phyloP scores from a whole-genome alignment of 1,140 invertebrate genomes.

The Drepana arcuata region DNA sequence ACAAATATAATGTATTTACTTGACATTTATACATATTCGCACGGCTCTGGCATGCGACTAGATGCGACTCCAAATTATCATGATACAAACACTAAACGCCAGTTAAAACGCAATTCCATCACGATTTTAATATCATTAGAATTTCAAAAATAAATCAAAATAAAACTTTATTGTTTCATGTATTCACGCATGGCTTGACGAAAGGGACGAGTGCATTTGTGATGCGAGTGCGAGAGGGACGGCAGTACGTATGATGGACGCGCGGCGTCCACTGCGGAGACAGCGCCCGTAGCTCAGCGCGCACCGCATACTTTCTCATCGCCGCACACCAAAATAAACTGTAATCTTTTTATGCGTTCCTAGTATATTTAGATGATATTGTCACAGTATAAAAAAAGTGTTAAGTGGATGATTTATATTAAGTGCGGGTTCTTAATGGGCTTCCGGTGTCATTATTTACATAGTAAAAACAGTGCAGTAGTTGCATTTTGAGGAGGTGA shows the following conservation, averaged over 20 bases:
- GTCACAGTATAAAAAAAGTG: slow-evolving; percentile 55
- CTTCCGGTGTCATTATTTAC: slow-evolving; percentile 60
- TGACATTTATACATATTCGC: too few species aligned
- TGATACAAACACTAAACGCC: slow-evolving; percentile 21
- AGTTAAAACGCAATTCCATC: slow-evolving; percentile 22
- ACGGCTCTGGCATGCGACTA: too few species aligned
- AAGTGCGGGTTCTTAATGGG: slow-evolving; percentile 46
- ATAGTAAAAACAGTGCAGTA: slow-evolving; percentile 24
- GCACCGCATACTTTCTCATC: slow-evolving; percentile 59
- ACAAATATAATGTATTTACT: too few species aligned
- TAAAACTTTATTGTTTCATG: slow-evolving; percentile 54
- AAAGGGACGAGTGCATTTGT: slow-evolving; percentile 16
- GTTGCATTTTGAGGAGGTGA: slow-evolving; percentile 18
- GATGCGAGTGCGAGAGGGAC: slow-evolving; percentile 28
- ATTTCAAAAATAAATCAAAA: slow-evolving; percentile 46
- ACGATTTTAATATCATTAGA: slow-evolving; percentile 40
- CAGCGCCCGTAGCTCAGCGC: slow-evolving; percentile 47
- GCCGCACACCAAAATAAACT: slow-evolving; percentile 51
- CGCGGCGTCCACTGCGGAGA: slow-evolving; percentile 31
- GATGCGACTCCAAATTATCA: too few species aligned
- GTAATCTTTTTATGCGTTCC: slow-evolving; percentile 55
- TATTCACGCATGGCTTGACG: slow-evolving; percentile 37
- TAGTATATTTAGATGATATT: slow-evolving; percentile 65
- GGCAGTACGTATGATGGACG: slow-evolving; percentile 46
- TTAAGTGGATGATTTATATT: slow-evolving; percentile 70